phyloP scores from a whole-genome alignment of 2,888 invertebrate species.

The Nomada fucata region DNA sequence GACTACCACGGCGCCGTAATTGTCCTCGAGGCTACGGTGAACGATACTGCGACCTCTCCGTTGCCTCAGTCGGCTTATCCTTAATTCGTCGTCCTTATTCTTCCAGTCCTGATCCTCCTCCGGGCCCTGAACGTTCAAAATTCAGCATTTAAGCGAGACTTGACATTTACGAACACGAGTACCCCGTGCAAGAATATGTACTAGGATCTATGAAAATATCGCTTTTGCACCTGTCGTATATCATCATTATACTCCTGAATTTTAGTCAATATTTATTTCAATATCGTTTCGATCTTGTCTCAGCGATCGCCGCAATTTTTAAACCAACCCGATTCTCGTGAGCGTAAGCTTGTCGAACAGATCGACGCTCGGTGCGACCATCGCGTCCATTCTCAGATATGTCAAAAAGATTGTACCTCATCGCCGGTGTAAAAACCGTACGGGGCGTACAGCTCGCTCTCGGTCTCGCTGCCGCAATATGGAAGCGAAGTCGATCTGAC shows the following conservation, averaged over 20 bases:
- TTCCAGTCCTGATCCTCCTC: constrained; percentile 85
- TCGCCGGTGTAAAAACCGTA: constrained; percentile 90
- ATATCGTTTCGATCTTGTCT: background rate
- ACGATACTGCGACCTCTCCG: constrained; percentile 93
- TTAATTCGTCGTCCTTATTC: constrained; percentile 82
- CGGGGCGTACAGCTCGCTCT: constrained; percentile 93
- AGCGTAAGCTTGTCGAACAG: background rate
- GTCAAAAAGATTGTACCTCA: constrained; percentile 82
- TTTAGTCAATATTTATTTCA: background rate
- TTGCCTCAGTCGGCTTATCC: constrained; percentile 87
- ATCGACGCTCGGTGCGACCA: background rate
- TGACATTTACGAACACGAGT: too few relatives aligned
- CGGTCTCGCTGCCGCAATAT: constrained; percentile 93
- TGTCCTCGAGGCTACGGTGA: constrained; percentile 94
- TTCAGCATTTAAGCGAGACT: background rate
- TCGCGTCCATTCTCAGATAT: constrained; percentile 2
- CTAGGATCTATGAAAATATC: too few relatives aligned
- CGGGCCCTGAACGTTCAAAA: constrained; percentile 81
- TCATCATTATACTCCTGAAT: too few relatives aligned
- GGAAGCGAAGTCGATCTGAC: constrained; percentile 89
- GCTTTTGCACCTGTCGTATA: too few relatives aligned
- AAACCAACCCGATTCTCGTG: background rate
- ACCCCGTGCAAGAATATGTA: background rate
- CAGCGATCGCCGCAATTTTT: too few relatives aligned
- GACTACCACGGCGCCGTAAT: constrained; percentile 94